Conservation (phyloP, 2,888 invertebrate species). For the Conchocele bisecta region DNA sequence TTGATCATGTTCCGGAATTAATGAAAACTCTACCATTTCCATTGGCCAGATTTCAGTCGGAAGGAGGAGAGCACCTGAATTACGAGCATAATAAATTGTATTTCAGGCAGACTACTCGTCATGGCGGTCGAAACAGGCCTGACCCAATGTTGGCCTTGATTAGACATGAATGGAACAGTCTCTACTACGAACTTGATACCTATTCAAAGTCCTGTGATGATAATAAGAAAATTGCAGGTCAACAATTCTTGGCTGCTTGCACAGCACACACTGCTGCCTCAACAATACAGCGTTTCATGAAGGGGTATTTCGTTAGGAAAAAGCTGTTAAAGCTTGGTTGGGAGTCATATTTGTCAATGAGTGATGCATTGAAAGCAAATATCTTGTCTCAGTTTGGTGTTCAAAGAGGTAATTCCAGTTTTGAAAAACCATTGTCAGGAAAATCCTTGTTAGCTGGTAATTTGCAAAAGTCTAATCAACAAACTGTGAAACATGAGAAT, state of each 20-base stretch:
- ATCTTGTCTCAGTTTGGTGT: neutral
- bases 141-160: neutral
- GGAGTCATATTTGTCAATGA: neutral
- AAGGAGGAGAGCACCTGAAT: neutral
- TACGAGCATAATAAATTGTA: neutral
- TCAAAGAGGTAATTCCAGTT: neutral
- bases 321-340: neutral
- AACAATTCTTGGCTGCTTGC: neutral
- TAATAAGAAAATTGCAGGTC: neutral
- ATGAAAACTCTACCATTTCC: slow-evolving; percentile 1
- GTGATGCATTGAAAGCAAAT: neutral
- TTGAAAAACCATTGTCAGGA: neutral
- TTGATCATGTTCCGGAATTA: slow-evolving; percentile 1
- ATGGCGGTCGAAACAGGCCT: neutral
- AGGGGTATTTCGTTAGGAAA: neutral
- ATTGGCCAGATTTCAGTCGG: neutral
- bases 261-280: neutral
- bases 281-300: neutral
- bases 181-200: neutral
- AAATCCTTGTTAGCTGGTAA: neutral
- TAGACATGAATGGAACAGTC: neutral
- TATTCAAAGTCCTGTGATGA: neutral
- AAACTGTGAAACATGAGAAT: neutral
- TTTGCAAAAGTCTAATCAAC: neutral
- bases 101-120: neutral